Base-by-base conservation (phyloP, 2,113 vertebrate genomes). In the Syngnathus typhle region DNA sequence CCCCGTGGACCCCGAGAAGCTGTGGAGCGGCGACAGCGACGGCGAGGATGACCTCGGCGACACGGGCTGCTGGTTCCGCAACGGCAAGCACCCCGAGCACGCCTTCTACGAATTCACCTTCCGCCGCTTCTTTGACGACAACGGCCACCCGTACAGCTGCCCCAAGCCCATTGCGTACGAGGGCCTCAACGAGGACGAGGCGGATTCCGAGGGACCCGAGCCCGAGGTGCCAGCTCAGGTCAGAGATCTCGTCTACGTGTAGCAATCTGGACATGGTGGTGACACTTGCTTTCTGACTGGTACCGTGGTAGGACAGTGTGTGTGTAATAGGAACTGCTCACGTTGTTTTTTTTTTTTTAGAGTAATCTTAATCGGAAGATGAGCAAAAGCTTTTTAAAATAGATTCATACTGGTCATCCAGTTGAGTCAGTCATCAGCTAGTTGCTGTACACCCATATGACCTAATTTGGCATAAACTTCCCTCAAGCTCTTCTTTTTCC, bases 81-180 rank as follows among this genome's bases (percentile, higher is more conserved):
- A 97, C 6, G 96, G 96, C 65, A 96, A 98, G 73, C 96, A 98
- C 83, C 96, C 96, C 5, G 96, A 98, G 58, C 96, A 98, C 73
- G 97, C 96, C 75, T 98, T 98, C 81, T 98, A 98, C 79, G 96
- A 99, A 82, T 98, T 99, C 84, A 98, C 96, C 64, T 98, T 98
- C 88, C 92, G 97, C 38, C 94, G 97, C 73, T 99, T 98, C 92
- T 99, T 99, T 63, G 97, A 99, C 78, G 95, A 98, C 84, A 98
- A 98, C 77, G 96, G 97, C 18, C 95, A 99, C 78, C 97, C 96
- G 0, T 98, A 98, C 89, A 98, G 95, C 91, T 96, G 94, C 79
- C 96, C 96, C 75, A 98, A 98, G 68, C 96, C 96, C 76, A 95
- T 98, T 64, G 92, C 94, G 79, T 94, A 95, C 23, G 95, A 96